A percentile compares a stretch with the other conserved stretches of the same genome.
phyloP scores from a whole-genome alignment of 2,113 vertebrate species.

The Neotragus moschatus region DNA sequence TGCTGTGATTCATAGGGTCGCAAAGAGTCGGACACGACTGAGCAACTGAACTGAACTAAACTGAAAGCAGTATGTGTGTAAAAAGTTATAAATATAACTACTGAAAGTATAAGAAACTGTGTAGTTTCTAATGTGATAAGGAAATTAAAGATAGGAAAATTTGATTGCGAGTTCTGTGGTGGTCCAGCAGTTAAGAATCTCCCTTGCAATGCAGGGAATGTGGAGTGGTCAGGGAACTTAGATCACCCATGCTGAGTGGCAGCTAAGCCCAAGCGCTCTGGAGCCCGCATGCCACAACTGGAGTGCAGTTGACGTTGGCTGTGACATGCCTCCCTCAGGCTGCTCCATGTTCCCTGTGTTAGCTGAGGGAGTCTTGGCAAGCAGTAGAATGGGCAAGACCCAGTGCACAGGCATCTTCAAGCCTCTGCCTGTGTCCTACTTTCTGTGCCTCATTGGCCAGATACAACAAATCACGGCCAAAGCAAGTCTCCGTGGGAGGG shows the following conservation, averaged over 20 bases:
- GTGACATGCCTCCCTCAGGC: neutral
- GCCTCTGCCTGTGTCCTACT: neutral
- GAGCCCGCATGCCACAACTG: neutral
- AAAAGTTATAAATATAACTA: neutral
- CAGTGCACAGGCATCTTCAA: neutral
- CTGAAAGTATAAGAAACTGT: neutral
- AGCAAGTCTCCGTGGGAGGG: neutral
- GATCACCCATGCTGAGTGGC: neutral
- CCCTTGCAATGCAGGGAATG: neutral
- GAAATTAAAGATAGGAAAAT: neutral
- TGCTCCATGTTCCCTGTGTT: neutral
- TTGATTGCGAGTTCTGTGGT: neutral
- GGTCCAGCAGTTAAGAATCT: neutral
- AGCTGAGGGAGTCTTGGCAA: neutral
- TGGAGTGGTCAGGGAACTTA: neutral
- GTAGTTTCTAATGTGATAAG: neutral
- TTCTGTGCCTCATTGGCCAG: neutral
- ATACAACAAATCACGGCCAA: neutral
- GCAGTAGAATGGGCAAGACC: neutral
- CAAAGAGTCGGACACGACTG: too few relatives aligned
- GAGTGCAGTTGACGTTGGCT: too few relatives aligned
- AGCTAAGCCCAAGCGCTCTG: neutral
- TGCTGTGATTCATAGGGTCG: too few relatives aligned
- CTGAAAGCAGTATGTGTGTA: neutral
- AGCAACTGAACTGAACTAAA: too few relatives aligned